Percentiles rank a stretch among this genome's conserved stretches.
Evolutionary conservation across 2,888 invertebrate genomes (phyloP).

Genomic region (Phania funesta): DNA sequence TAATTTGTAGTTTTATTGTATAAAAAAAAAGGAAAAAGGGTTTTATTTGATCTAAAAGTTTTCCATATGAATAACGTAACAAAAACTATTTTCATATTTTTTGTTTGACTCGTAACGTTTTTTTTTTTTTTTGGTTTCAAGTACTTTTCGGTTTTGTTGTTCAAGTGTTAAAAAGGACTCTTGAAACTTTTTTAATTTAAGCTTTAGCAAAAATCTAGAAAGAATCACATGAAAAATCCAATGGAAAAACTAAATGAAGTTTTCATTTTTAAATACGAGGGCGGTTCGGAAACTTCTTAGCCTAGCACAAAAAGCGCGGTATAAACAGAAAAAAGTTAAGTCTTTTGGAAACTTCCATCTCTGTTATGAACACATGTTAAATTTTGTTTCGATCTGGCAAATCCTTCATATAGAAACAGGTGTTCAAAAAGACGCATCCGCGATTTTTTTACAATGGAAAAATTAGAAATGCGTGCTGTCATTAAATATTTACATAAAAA

Average conservation of each 20-base stretch:
- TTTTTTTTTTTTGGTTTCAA: background rate
- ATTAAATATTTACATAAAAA: too few species aligned
- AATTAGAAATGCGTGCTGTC: too few species aligned
- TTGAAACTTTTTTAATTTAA: conserved; percentile 65
- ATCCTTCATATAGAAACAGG: too few species aligned
- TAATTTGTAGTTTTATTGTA: background rate
- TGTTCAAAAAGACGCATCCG: too few species aligned
- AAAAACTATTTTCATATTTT: conserved; percentile 26
- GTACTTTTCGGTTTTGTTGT: conserved; percentile 16
- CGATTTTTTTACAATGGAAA: too few species aligned
- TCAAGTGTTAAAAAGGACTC: conserved; percentile 56
- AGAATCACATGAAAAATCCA: background rate
- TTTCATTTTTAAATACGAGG: conserved; percentile 20
- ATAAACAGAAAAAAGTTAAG: too few species aligned
- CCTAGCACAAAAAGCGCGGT: too few species aligned
- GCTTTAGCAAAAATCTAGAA: conserved; percentile 3
- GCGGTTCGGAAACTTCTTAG: too few species aligned
- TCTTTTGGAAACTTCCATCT: too few species aligned
- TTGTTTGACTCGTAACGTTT: background rate
- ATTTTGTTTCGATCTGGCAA: too few species aligned
- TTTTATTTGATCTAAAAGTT: background rate
- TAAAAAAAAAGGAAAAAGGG: background rate
- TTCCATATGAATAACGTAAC: conserved; percentile 52
- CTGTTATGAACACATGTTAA: too few species aligned
- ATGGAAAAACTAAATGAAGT: conserved; percentile 21